Evolutionary conservation across 37 sponge, comb jelly and placozoan genomes (phyloP).

Genomic region (Diacarnus erythraeanus): DNA sequence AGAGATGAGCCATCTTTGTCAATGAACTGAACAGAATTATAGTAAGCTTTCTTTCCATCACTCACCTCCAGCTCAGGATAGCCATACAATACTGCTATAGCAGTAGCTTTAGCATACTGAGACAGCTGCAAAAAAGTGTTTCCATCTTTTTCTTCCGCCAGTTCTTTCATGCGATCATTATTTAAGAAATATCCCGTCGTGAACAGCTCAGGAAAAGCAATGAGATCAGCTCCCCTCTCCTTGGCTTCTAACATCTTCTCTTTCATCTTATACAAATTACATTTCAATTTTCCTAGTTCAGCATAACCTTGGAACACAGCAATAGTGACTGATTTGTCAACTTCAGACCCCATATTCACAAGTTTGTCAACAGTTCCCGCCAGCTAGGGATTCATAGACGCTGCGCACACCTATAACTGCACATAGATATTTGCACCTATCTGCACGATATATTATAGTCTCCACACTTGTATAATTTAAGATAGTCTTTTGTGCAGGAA

Average conservation of each 20-base stretch:
- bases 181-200: constrained; percentile 37
- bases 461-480: too few species aligned
- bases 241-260: constrained; percentile 31
- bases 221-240: constrained; percentile 27
- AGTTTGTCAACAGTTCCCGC: too few species aligned
- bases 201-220: constrained; percentile 68
- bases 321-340: not conserved
- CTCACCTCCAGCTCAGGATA: constrained; percentile 46
- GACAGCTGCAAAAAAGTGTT: constrained; percentile 44
- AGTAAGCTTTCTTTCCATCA: constrained; percentile 1
- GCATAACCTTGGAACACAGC: constrained; percentile 50
- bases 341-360: too few species aligned
- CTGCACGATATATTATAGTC: too few species aligned
- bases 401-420: too few species aligned
- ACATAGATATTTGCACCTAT: too few species aligned
- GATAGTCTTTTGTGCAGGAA: too few species aligned
- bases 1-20: constrained; percentile 43
- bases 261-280: constrained; percentile 53
- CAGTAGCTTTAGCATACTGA: constrained; percentile 19
- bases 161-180: constrained; percentile 21
- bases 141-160: constrained; percentile 49
- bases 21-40: constrained; percentile 63
- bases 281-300: constrained; percentile 11
- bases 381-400: too few species aligned
- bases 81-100: constrained; percentile 53